Evolutionary conservation across 2,113 vertebrate genomes (phyloP).

Genomic region (Ciconia stormi): DNA sequence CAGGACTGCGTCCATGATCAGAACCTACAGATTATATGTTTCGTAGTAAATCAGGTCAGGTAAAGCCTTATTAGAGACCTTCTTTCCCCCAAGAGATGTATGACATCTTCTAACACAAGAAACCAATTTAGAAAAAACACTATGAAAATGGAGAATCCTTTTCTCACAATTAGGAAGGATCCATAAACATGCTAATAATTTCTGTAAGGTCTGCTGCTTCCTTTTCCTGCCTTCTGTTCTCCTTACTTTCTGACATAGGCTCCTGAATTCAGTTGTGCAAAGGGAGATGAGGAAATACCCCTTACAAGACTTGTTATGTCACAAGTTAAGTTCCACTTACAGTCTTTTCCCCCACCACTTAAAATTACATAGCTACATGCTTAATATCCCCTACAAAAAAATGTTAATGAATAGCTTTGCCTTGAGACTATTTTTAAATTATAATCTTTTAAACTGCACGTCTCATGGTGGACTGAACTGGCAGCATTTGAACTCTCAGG

Average conservation of each 20-base stretch:
- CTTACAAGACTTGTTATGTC: neutral
- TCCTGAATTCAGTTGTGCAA: neutral
- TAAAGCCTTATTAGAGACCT: neutral
- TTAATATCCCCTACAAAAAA: neutral
- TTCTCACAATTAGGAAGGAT: neutral
- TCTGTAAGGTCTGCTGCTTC: neutral
- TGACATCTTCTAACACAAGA: neutral
- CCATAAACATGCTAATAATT: neutral
- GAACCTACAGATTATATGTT: neutral
- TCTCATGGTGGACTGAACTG: neutral
- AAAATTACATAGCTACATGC: neutral
- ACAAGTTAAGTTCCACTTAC: neutral
- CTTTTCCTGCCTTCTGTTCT: neutral
- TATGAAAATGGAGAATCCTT: neutral
- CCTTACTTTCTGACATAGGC: neutral
- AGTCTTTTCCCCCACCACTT: neutral
- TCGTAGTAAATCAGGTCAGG: neutral
- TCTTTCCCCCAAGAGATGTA: neutral
- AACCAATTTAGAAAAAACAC: neutral
- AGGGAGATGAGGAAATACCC: neutral
- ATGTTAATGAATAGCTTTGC: neutral
- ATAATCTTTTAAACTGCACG: neutral
- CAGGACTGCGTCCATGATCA: neutral
- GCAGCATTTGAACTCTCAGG: neutral
- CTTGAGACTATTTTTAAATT: neutral